Base-by-base conservation (phyloP, 2,888 invertebrate genomes). In the Stenotaenia linearis region DNA sequence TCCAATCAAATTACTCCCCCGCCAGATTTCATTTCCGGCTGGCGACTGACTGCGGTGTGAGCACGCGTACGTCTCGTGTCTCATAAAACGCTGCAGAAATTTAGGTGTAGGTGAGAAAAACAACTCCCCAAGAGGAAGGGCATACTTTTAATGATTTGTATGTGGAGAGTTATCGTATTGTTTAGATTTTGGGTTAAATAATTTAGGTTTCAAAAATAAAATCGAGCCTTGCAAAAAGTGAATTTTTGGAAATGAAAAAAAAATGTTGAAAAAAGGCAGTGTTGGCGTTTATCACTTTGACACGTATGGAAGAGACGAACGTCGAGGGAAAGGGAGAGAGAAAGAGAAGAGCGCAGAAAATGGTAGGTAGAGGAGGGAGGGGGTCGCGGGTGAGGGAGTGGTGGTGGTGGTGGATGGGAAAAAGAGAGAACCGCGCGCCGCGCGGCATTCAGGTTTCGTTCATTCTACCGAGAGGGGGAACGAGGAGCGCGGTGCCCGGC, bases 1-100 rank as follows among this genome's bases (percentile, higher is more conserved):
- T 69, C 69, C 69, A 69, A 69, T 69, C 69, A 69, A 69, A 69
- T 69, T 69, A 69, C 69, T 69, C 69, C 69, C 69, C 69, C 69
- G 69, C 69, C 69, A 69, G 69, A 69, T 69, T 69, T 69, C 69
- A 69, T 69, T 69, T 69, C 69, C 69, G 69, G 69, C 69, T 69
- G 25, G 69, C 69, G 69, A 69, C 69, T 28, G 69, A 69, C 69
- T 28, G 69, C 69, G 25, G 69, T 69, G 69, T 69, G 69, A 69
- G 69, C 69, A 69, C 69, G 45, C 45, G 45, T 69, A 25, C 69
- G 69, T 69, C 69, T 69, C 69, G 28, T 28, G 28, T 69, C 69
- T 69, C 69, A 69, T 69, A 69, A 69, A 69, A 69, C 69, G 69
- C 69, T n/a, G 28, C 69, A 69, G 69, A 69, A 69, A 69, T 69